Base-by-base conservation (phyloP, 2,888 invertebrate species). In the Smittia aterrima region DNA sequence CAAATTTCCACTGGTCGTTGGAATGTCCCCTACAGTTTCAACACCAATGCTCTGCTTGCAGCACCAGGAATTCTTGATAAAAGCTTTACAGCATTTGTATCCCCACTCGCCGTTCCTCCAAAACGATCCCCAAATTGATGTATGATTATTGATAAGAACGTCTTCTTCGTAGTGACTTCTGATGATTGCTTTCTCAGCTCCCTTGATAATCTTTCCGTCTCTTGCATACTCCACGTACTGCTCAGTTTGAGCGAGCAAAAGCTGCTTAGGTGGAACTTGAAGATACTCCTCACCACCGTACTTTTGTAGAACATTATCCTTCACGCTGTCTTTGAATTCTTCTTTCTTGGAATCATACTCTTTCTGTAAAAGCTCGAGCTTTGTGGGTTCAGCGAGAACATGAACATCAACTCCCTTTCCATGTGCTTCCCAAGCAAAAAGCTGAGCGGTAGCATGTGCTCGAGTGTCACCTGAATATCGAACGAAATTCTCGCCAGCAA, bases 401-500 rank as follows among this genome's bases (percentile, higher is more conserved):
- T 98, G 96, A 24, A 97, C 95, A 84, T 97, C 96, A 0, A 97
- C 92, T 1, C 97, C 96, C 78, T 91, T 89, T 74, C 93, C 92
- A 80, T 93, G 92, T 1, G 97, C 97, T 80, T 98, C 96, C 98
- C 98, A 98, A 1, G 98, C 97, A 86, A 98, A 98, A 80, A 96
- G 81, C 81, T 98, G 98, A 16, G 96, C 94, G 13, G 89, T 89
- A 0, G 96, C 93, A 83, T 98, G 98, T 75, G 90, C 87, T 53
- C 88, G 87, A 0, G 98, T 98, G 83, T 98, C 98, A 11, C 99
- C 99, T 47, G 93, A 90, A 82, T 93, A 95, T 1, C 98, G 88
- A 1, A 92, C 93, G 85, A 96, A 96, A 84, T 99, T 99, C 84
- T 99, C 99, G 27, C 99, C 99, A 20, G 91, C 88, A 84, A 95